A percentile compares a stretch with the other conserved stretches of the same genome.
Conservation (phyloP, 2,113 vertebrate species). For the rat (Rattus norvegicus) region DNA sequence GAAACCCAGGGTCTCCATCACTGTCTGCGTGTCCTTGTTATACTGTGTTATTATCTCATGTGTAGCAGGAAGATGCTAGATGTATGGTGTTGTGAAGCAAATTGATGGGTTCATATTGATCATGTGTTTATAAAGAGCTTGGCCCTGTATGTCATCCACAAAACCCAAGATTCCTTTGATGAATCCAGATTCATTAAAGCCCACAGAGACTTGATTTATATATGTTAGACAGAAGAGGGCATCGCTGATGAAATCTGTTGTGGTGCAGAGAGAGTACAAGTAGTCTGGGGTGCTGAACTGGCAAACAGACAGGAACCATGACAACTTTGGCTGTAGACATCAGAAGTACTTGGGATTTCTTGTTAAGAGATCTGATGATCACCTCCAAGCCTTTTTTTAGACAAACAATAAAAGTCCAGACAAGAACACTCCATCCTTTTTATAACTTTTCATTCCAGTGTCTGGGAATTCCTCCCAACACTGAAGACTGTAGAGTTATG, state of each 20-base stretch:
- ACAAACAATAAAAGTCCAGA: not conserved
- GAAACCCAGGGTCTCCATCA: not conserved
- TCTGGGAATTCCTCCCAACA: not conserved
- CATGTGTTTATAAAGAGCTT: not conserved
- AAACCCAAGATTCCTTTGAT: not conserved
- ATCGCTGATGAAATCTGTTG: no score
- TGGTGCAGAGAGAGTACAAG: not conserved
- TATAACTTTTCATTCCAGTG: not conserved
- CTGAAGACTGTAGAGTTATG: not conserved
- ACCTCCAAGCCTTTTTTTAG: no score
- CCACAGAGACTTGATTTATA: not conserved
- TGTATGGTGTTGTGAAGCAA: not conserved
- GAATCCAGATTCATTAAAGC: not conserved
- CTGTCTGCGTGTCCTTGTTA: no score
- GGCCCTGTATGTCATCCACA: not conserved
- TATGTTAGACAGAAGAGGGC: not conserved
- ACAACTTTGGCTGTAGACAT: not conserved
- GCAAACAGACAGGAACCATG: not conserved
- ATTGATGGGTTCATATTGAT: not conserved
- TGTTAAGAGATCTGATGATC: not conserved
- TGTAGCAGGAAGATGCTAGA: not conserved
- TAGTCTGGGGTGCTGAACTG: not conserved
- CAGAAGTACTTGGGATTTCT: not conserved
- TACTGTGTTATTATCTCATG: no score
- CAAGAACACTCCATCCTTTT: not conserved